A percentile compares a stretch with the other conserved stretches of the same genome.
Conservation (phyloP, 2,113 vertebrate species). For the Menidia beryllina region DNA sequence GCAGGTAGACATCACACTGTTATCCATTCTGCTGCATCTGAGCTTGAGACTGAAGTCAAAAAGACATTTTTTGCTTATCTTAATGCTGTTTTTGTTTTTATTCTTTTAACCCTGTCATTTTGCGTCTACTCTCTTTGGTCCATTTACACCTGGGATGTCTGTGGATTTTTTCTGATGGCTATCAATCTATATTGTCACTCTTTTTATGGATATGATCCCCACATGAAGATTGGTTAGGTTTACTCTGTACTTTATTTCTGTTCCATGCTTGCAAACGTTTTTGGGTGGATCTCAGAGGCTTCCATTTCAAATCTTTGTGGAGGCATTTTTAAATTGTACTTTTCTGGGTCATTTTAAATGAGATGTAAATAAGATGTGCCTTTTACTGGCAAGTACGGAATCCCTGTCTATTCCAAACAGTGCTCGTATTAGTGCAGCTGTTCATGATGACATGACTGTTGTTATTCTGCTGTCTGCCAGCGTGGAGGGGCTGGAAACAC, state of each 20-base stretch:
- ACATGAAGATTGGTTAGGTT: slow-evolving; percentile 16
- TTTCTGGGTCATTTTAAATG: slow-evolving; percentile 47
- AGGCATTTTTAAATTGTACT: slow-evolving; percentile 25
- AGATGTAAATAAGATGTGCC: slow-evolving; percentile 50
- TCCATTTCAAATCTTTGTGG: slow-evolving; percentile 9
- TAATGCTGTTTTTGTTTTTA: background rate
- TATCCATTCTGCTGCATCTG: slow-evolving; percentile 7
- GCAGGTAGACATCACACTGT: slow-evolving; percentile 33
- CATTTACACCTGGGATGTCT: slow-evolving; percentile 1
- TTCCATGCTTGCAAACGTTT: slow-evolving; percentile 29
- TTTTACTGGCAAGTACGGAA: slow-evolving; percentile 63
- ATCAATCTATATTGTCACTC: slow-evolving; percentile 17
- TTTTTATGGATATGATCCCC: slow-evolving; percentile 7
- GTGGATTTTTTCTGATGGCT: slow-evolving; percentile 16
- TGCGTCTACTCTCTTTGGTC: background rate
- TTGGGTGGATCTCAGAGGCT: slow-evolving; percentile 2
- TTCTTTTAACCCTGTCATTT: background rate
- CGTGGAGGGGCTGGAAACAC: slow-evolving; percentile 64
- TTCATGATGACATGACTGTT: slow-evolving; percentile 77
- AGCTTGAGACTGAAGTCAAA: slow-evolving; percentile 23
- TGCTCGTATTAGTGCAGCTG: slow-evolving; percentile 81
- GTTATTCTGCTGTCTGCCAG: slow-evolving; percentile 77
- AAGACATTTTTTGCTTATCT: slow-evolving; percentile 13
- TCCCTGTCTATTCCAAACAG: slow-evolving; percentile 71
- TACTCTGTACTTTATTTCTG: slow-evolving; percentile 34